phyloP scores from a whole-genome alignment of 2,113 vertebrate genomes.

The Erythrolamprus reginae region DNA sequence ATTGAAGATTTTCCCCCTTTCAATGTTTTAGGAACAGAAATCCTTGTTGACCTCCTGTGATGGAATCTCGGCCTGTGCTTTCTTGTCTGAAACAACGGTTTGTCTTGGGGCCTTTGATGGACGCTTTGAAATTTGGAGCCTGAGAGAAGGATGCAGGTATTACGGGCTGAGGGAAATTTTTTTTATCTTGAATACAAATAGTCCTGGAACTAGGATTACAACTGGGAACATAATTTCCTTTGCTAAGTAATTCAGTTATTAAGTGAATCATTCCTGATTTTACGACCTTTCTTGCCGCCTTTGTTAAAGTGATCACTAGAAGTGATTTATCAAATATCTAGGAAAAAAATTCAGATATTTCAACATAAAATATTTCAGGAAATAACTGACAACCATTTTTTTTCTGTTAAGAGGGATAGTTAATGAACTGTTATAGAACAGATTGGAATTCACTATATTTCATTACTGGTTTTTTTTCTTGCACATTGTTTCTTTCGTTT shows the following conservation, averaged over 20 bases:
- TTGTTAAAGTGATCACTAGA: neutral
- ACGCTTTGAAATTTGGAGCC: constrained; percentile 79
- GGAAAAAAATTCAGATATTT: neutral
- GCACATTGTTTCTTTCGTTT: neutral
- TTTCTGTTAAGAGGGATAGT: neutral
- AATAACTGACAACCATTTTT: neutral
- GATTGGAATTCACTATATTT: neutral
- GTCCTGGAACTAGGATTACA: neutral
- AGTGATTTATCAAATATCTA: neutral
- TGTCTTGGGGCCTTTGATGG: constrained; percentile 79
- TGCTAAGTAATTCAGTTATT: neutral
- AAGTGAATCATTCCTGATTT: neutral
- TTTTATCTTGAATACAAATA: too few species aligned
- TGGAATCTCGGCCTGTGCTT: constrained; percentile 76
- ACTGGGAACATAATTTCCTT: neutral
- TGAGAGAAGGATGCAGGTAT: constrained; percentile 33
- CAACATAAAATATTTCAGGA: neutral
- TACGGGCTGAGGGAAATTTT: neutral
- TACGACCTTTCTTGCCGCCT: neutral
- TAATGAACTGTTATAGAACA: neutral
- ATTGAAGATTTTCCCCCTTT: fast-evolving
- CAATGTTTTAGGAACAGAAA: constrained; percentile 71
- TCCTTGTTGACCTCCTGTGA: constrained; percentile 76
- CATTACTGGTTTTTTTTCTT: neutral
- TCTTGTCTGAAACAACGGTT: constrained; percentile 67